Evolutionary conservation across 1,140 invertebrate genomes (phyloP).

Genomic region (Monochamus saltuarius): DNA sequence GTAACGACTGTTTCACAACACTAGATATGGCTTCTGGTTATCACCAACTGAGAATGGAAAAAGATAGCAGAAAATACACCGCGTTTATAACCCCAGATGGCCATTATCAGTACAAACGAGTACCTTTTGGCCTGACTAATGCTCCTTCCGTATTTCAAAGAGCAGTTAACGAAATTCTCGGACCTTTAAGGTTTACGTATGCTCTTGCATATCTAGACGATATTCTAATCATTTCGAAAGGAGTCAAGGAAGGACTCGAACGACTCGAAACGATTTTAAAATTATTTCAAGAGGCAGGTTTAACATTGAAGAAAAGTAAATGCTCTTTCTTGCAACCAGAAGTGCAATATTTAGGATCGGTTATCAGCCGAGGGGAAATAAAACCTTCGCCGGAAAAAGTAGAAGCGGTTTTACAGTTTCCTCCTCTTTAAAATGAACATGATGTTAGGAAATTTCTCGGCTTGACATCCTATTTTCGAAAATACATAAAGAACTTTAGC

Average conservation of each 20-base stretch:
- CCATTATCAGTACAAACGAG: conserved; percentile 40
- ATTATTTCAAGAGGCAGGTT: conserved; percentile 5
- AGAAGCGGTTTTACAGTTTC: no score
- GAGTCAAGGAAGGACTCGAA: conserved; percentile 14
- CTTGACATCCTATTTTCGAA: conserved; percentile 35
- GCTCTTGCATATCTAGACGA: conserved; percentile 32
- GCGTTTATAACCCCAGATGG: conserved; percentile 35
- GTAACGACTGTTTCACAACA: conserved; percentile 36
- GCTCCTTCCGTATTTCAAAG: conserved; percentile 40
- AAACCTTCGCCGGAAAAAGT: no score
- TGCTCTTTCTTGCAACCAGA: conserved; percentile 24
- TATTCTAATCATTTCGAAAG: conserved; percentile 20
- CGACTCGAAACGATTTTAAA: conserved; percentile 19
- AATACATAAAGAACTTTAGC: conserved; percentile 36
- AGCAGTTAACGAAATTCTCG: conserved; percentile 20
- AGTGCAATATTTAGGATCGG: conserved; percentile 21
- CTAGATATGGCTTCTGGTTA: conserved; percentile 37
- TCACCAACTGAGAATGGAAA: conserved; percentile 41
- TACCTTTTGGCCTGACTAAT: conserved; percentile 41
- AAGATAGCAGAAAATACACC: conserved; percentile 43
- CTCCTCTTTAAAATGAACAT: no score
- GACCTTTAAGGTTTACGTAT: conserved; percentile 4
- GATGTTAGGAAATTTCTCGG: no score
- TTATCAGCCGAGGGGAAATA: conserved; percentile 21
- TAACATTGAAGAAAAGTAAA: conserved; percentile 21